Evolutionary conservation across 2,888 invertebrate species (phyloP), one percentile per base, ranked within the genome.

Genomic region (Rotaria socialis): DNA sequence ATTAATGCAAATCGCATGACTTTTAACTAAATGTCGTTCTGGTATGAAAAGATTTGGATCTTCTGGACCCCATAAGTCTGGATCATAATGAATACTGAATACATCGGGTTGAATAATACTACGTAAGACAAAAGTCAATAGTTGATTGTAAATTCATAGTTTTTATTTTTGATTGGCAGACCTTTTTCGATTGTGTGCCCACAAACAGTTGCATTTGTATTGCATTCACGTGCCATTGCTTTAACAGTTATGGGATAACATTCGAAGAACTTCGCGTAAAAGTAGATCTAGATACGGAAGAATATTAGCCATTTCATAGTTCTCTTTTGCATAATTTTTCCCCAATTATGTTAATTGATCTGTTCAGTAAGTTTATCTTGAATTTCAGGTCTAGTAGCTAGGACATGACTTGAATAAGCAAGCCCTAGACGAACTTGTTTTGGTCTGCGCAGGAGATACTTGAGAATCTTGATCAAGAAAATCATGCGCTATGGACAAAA

Each of bases 231-330:
- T 24, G 41, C 5, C 22, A 47, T 19, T 47, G 27, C 47, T 80
- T 41, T 41, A 24, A 19, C 41, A 43, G 43, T 22, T 43, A 90
- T 87, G 3, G 92, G 92, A 88, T 90, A 92, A 92, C 88, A 92
- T 89, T 84, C 92, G 87, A 14, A 92, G 89, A 6, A 91, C 90
- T 88, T 92, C 92, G 87, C 89, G 89, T 86, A 92, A 89, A n/a
- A 92, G 91, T 89, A 91, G 90, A 86, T 92, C 92, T 60, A 92
- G 87, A 88, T 91, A 92, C 75, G 89, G 89, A 87, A 92, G 88
- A 35, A 89, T 88, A 2, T 14, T 41, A 6, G 80, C 80, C n/a
- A 35, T 16, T 27, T 80, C 24, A 47, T 80, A 80, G 11, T 8
- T 6, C 14, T 27, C 27, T 16, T 67, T 35, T 4, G 4, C 16